These are phyloP conservation scores for Aporophyla nigra DNA, from an alignment of 2,888 invertebrate genomes.

Conservation along the genomic window DNA sequence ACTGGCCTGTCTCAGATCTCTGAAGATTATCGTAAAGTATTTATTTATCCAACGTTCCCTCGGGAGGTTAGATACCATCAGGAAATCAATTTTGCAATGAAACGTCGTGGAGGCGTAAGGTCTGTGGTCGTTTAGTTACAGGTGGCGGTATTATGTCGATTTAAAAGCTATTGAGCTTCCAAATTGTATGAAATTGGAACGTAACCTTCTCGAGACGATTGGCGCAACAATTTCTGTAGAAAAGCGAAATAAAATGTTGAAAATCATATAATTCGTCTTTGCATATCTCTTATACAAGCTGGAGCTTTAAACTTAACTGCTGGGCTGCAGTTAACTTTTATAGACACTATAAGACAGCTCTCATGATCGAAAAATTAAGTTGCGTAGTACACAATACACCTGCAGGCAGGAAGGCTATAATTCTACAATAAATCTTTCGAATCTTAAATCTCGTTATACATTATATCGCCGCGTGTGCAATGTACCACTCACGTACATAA, in stretches of 20 bases:
- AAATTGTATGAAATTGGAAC: slow-evolving; percentile 54
- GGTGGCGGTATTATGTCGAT: slow-evolving; percentile 78
- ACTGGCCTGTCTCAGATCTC: slow-evolving; percentile 88
- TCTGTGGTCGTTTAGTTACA: slow-evolving; percentile 83
- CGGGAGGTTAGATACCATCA: slow-evolving; percentile 88
- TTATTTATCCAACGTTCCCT: slow-evolving; percentile 89
- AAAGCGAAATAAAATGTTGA: slow-evolving; percentile 6
- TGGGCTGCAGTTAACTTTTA: slow-evolving; percentile 33
- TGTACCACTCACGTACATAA: slow-evolving; percentile 49
- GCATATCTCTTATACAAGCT: not conserved
- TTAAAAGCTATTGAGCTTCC: slow-evolving; percentile 76
- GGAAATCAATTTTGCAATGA: slow-evolving; percentile 89
- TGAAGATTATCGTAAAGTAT: slow-evolving; percentile 89
- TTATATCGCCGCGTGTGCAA: slow-evolving; percentile 57
- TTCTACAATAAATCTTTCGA: slow-evolving; percentile 64
- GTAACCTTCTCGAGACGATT: slow-evolving; percentile 12
- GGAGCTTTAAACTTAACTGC: not conserved
- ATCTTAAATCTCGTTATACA: slow-evolving; percentile 64
- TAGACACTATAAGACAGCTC: slow-evolving; percentile 30
- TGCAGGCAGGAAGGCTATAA: slow-evolving; percentile 63
- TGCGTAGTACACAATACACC: slow-evolving; percentile 48
- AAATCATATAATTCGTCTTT: not conserved
- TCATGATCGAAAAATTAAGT: slow-evolving; percentile 54
- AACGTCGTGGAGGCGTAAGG: slow-evolving; percentile 88
- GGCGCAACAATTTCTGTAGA: not conserved